These are phyloP conservation scores for Holocentrus rufus DNA, from an alignment of 2,797 vertebrate genomes.

Conservation along the genomic window DNA sequence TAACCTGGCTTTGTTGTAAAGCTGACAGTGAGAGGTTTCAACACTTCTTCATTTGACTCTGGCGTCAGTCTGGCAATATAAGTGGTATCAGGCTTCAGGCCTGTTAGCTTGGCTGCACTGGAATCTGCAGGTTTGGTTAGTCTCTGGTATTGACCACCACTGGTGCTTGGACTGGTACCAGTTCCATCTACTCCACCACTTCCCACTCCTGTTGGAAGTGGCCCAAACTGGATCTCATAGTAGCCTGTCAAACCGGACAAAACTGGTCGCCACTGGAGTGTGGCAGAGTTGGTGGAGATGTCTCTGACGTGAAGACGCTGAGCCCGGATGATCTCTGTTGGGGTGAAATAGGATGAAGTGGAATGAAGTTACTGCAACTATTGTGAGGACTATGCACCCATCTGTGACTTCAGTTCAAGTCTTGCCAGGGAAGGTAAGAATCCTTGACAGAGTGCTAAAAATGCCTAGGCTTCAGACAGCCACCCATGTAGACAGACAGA, in stretches of 20 bases:
- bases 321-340: slow-evolving; percentile 86
- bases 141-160: slow-evolving; percentile 61
- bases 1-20: slow-evolving; percentile 90
- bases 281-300: slow-evolving; percentile 85
- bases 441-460: slow-evolving; percentile 47
- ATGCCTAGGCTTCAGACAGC: slow-evolving; percentile 53
- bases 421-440: slow-evolving; percentile 14
- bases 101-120: slow-evolving; percentile 76
- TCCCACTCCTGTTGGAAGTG: slow-evolving; percentile 34
- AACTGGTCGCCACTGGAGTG: slow-evolving; percentile 87
- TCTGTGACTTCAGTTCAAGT: not conserved
- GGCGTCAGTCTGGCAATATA: slow-evolving; percentile 88
- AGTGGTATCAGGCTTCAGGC: slow-evolving; percentile 85
- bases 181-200: slow-evolving; percentile 23
- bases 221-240: slow-evolving; percentile 86
- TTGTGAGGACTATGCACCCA: not conserved
- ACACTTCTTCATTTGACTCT: slow-evolving; percentile 82
- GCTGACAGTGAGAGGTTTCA: slow-evolving; percentile 81
- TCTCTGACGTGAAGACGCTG: slow-evolving; percentile 85
- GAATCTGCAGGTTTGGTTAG: slow-evolving; percentile 78
- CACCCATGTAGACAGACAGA: slow-evolving; percentile 53
- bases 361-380: not conserved
- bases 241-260: slow-evolving; percentile 81
- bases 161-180: slow-evolving; percentile 77
- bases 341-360: not conserved